These are phyloP conservation scores for Bombyx huttoni DNA, from an alignment of 2,888 invertebrate genomes.

Conservation along the genomic window DNA sequence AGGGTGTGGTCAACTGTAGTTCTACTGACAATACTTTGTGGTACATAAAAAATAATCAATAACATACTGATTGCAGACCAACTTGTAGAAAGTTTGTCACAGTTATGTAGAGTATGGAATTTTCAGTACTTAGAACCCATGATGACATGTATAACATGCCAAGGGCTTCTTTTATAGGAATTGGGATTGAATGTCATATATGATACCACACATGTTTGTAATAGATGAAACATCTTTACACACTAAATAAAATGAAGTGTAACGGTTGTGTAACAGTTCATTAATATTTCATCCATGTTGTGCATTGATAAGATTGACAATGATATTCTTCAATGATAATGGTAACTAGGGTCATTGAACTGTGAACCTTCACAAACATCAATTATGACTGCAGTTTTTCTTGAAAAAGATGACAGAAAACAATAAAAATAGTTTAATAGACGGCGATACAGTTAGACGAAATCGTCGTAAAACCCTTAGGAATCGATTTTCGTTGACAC, in stretches of 20 bases:
- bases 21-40: too few species aligned
- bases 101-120: too few species aligned
- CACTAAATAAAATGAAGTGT: not conserved
- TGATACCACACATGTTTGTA: too few species aligned
- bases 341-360: conserved; percentile 35
- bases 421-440: conserved; percentile 16
- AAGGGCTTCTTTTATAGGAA: too few species aligned
- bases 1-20: conserved; percentile 1
- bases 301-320: conserved; percentile 1
- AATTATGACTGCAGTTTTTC: not conserved
- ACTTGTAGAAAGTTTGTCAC: too few species aligned
- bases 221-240: too few species aligned
- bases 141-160: too few species aligned
- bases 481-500: conserved; percentile 28
- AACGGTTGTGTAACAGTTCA: not conserved
- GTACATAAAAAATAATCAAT: too few species aligned
- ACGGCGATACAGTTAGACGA: conserved; percentile 18
- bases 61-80: too few species aligned
- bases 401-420: not conserved
- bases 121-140: too few species aligned
- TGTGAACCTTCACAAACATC: conserved; percentile 5
- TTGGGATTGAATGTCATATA: too few species aligned
- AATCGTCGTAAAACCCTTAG: conserved; percentile 27
- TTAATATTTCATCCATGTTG: not conserved
- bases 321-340: conserved; percentile 25